Evolutionary conservation across 1,140 invertebrate genomes (phyloP).

Genomic region (Armadillidium nasatum): DNA sequence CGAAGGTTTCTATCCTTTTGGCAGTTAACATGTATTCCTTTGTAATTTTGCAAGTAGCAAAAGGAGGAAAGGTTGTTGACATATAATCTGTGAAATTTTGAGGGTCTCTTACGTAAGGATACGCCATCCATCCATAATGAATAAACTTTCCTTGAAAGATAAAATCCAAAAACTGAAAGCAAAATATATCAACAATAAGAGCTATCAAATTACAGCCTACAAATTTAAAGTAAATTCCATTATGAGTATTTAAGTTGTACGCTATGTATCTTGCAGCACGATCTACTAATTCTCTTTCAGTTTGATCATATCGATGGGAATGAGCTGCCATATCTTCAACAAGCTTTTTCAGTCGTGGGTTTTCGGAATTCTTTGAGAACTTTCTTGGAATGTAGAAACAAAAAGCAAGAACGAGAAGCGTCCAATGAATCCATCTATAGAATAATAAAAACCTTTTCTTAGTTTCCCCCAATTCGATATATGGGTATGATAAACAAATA

Average conservation of each 20-base stretch:
- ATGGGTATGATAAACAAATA: slow-evolving; percentile 28
- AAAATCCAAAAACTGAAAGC: slow-evolving; percentile 28
- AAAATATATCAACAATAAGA: slow-evolving; percentile 28
- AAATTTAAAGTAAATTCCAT: slow-evolving; percentile 31
- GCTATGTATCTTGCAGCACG: slow-evolving; percentile 24
- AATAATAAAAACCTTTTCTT: slow-evolving; percentile 23
- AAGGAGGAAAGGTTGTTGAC: slow-evolving; percentile 27
- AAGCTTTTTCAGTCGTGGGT: slow-evolving; percentile 26
- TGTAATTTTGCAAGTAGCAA: slow-evolving; percentile 22
- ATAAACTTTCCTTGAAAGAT: slow-evolving; percentile 25
- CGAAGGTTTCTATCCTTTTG: slow-evolving; percentile 17
- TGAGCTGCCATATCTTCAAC: slow-evolving; percentile 28
- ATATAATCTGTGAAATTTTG: slow-evolving; percentile 29
- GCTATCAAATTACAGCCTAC: slow-evolving; percentile 27
- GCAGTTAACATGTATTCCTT: slow-evolving; percentile 21
- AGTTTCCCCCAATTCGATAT: slow-evolving; percentile 20
- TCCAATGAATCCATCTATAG: slow-evolving; percentile 32
- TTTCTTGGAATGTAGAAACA: slow-evolving; percentile 30
- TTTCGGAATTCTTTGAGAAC: slow-evolving; percentile 31
- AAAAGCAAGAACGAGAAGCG: slow-evolving; percentile 23
- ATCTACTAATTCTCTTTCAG: slow-evolving; percentile 25
- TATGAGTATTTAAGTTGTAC: slow-evolving; percentile 27
- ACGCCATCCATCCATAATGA: slow-evolving; percentile 29
- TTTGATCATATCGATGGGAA: slow-evolving; percentile 24
- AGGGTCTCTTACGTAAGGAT: slow-evolving; percentile 24